Conservation (phyloP, 2,888 invertebrate genomes). For the Apoderus coryli region DNA sequence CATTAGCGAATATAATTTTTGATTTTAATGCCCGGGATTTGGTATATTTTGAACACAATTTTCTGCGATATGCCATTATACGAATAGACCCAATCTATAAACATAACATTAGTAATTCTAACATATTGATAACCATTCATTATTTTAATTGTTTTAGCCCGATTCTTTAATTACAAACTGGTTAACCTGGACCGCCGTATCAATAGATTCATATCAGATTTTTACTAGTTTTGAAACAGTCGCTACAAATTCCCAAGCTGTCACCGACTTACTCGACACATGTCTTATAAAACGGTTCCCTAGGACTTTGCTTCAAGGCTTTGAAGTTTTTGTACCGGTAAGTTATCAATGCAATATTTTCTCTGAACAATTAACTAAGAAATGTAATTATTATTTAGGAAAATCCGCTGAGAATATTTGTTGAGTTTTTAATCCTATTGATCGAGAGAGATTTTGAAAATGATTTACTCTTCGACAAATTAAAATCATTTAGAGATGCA, state of each 20-base stretch:
- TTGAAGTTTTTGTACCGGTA: slow-evolving; percentile 56
- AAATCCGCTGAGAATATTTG: slow-evolving; percentile 39
- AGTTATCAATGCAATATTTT: slow-evolving; percentile 19
- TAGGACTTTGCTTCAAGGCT: slow-evolving; percentile 46
- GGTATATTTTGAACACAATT: too few species aligned
- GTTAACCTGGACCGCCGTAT: slow-evolving; percentile 41
- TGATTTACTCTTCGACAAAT: slow-evolving; percentile 20
- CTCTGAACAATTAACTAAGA: neutral
- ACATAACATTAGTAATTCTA: too few species aligned
- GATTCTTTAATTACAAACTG: slow-evolving; percentile 46
- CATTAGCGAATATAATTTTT: too few species aligned
- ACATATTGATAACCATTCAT: too few species aligned
- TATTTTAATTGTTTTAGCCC: too few species aligned
- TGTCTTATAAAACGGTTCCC: slow-evolving; percentile 41
- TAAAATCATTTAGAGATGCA: slow-evolving; percentile 30
- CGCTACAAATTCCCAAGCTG: slow-evolving; percentile 17
- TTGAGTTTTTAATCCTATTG: slow-evolving; percentile 26
- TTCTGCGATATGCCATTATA: too few species aligned
- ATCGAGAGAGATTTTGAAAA: slow-evolving; percentile 26
- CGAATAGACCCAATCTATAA: too few species aligned
- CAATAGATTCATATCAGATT: slow-evolving; percentile 17
- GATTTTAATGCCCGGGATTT: too few species aligned
- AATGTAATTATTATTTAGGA: slow-evolving; percentile 38
- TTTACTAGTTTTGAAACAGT: slow-evolving; percentile 22
- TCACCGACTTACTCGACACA: slow-evolving; percentile 34